These are phyloP conservation scores for Sinopyrophorus schimmeli DNA, from an alignment of 2,888 invertebrate species.

Conservation along the genomic window DNA sequence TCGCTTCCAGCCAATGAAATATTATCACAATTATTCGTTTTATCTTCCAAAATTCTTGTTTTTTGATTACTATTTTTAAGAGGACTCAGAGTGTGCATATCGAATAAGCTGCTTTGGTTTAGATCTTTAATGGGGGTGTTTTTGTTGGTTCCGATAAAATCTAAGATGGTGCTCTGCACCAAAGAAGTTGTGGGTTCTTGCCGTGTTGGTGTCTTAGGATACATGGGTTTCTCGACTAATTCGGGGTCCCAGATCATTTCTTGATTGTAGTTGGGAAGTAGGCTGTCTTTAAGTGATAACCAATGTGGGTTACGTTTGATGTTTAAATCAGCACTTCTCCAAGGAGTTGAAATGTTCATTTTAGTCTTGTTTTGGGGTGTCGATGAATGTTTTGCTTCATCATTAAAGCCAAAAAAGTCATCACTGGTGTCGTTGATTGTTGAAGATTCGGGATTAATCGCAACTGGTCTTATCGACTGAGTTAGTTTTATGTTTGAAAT, in stretches of 20 bases:
- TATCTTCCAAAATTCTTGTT: background rate
- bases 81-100: constrained; percentile 29
- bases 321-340: constrained; percentile 33
- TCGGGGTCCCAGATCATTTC: constrained; percentile 38
- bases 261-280: constrained; percentile 36
- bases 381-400: background rate
- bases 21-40: no score
- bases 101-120: constrained; percentile 31
- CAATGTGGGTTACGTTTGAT: constrained; percentile 38
- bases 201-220: constrained; percentile 4
- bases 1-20: no score
- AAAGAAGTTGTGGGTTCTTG: constrained; percentile 5
- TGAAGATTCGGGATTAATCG: background rate
- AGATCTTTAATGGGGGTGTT: constrained; percentile 4
- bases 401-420: constrained; percentile 7
- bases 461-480: no score
- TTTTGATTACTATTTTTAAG: background rate
- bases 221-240: constrained; percentile 33
- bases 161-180: constrained; percentile 31
- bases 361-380: no score
- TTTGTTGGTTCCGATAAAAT: constrained; percentile 18
- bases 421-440: background rate
- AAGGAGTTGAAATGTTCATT: constrained; percentile 23
- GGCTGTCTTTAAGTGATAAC: constrained; percentile 32
- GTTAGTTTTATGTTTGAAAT: no score